phyloP scores from a whole-genome alignment of 2,888 invertebrate species.

The Barypeithes pellucidus region DNA sequence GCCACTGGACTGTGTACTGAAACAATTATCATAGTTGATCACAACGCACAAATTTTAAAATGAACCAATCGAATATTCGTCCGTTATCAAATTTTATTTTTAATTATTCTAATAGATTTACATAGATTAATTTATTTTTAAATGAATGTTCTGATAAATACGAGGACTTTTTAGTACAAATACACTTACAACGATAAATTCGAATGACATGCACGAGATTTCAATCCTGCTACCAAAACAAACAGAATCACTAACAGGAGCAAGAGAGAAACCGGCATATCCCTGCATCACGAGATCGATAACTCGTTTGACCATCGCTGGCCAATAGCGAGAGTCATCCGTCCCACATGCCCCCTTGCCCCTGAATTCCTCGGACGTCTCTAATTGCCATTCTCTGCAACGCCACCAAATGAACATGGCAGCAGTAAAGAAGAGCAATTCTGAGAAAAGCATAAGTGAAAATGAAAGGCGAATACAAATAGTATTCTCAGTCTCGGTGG shows the following conservation, averaged over 20 bases:
- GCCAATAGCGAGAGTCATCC: slow-evolving; percentile 54
- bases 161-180: too few species aligned
- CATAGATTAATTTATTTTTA: too few species aligned
- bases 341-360: slow-evolving; percentile 43
- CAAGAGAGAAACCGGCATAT: slow-evolving; percentile 26
- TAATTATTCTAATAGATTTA: too few species aligned
- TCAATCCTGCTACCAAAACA: slow-evolving; percentile 16
- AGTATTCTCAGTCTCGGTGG: slow-evolving; percentile 7
- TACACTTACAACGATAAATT: background rate
- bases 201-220: background rate
- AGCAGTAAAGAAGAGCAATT: slow-evolving; percentile 33
- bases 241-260: slow-evolving; percentile 16
- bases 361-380: slow-evolving; percentile 54
- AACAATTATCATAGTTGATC: too few species aligned
- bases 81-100: too few species aligned
- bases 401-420: slow-evolving; percentile 52
- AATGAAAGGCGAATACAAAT: slow-evolving; percentile 52
- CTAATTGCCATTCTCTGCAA: slow-evolving; percentile 55
- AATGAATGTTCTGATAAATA: too few species aligned
- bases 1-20: too few species aligned
- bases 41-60: too few species aligned
- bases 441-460: slow-evolving; percentile 44
- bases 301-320: slow-evolving; percentile 64
- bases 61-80: too few species aligned
- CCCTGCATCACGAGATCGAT: slow-evolving; percentile 60